Conservation (phyloP, 2,888 invertebrate genomes). For the Horisme vitalbata region DNA sequence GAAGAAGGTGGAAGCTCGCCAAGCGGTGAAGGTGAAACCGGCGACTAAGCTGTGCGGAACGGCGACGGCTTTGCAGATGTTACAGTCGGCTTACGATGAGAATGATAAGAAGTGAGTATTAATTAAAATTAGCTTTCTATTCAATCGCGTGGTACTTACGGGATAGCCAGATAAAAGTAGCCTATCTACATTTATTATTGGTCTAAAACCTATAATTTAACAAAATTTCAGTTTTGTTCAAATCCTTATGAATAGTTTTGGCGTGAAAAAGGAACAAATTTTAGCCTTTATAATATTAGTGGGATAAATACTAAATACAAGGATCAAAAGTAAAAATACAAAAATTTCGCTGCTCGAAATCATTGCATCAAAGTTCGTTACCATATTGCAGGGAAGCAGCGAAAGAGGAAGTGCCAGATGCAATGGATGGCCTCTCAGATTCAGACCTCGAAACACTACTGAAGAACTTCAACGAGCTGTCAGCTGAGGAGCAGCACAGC, state of each 20-base stretch:
- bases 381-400: slow-evolving; percentile 42
- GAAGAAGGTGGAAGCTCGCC: slow-evolving; percentile 30
- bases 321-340: no score
- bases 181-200: no score
- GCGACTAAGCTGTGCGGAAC: slow-evolving; percentile 38
- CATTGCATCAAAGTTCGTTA: no score
- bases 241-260: no score
- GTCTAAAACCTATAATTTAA: no score
- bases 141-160: no score
- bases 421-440: slow-evolving; percentile 90
- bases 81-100: slow-evolving; percentile 75
- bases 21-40: slow-evolving; percentile 14
- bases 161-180: no score
- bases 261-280: no score
- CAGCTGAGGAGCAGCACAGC: slow-evolving; percentile 91
- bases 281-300: no score
- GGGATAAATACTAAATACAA: no score
- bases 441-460: slow-evolving; percentile 90
- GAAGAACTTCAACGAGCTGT: slow-evolving; percentile 90
- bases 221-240: no score
- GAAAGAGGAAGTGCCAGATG: slow-evolving; percentile 59
- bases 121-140: background rate
- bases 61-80: slow-evolving; percentile 71
- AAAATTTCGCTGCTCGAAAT: no score
- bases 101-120: slow-evolving; percentile 59